Evolutionary conservation across 1,140 invertebrate species (phyloP).

Genomic region (Formica selysi): DNA sequence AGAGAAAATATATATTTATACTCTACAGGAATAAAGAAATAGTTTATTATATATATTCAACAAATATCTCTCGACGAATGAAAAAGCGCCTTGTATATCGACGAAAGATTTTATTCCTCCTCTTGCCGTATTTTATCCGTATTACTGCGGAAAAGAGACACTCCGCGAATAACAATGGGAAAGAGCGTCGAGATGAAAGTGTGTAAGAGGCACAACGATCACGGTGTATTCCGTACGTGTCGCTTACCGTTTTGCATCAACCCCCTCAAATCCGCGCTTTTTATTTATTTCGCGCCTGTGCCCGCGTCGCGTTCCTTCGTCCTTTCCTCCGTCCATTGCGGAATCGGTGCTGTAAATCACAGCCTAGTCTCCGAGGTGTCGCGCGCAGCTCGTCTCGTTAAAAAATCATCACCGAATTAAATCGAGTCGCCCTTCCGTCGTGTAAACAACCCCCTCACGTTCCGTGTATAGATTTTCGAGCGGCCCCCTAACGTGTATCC

Average conservation of each 20-base stretch:
- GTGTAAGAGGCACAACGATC: too few species aligned
- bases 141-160: not conserved
- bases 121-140: not conserved
- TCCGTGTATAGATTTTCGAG: constrained; percentile 68
- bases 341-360: constrained; percentile 59
- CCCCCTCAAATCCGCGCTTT: constrained; percentile 24
- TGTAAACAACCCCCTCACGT: constrained; percentile 84
- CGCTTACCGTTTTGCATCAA: constrained; percentile 42
- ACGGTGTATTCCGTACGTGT: constrained; percentile 27
- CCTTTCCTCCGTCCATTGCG: constrained; percentile 15
- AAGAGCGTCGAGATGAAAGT: not conserved
- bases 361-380: constrained; percentile 60
- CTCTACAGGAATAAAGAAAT: not conserved
- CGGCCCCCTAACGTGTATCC: not conserved
- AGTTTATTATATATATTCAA: not conserved
- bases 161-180: not conserved
- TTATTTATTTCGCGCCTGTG: constrained; percentile 45
- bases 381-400: constrained; percentile 81
- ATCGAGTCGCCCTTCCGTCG: constrained; percentile 81
- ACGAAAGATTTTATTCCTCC: not conserved
- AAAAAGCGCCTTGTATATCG: not conserved
- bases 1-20: too few species aligned
- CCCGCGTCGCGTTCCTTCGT: constrained; percentile 25
- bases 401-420: constrained; percentile 87
- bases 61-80: not conserved